These are phyloP conservation scores for Astyanax mexicanus DNA, from an alignment of 2,797 vertebrate genomes.

Conservation along the genomic window DNA sequence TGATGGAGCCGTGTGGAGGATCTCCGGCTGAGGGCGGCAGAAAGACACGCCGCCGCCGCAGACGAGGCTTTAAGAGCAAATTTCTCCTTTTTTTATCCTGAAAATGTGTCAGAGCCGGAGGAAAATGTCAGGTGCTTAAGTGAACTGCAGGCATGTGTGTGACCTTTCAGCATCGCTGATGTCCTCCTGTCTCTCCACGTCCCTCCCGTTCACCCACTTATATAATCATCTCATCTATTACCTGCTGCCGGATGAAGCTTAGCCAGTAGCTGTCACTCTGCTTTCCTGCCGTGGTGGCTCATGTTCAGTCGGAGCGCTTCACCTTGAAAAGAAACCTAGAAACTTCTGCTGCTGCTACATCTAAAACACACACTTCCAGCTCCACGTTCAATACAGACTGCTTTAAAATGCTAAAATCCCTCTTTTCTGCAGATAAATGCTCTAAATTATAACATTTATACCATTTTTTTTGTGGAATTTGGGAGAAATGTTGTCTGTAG, in stretches of 20 bases:
- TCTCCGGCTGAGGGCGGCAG: conserved; percentile 7
- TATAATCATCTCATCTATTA: conserved; percentile 26
- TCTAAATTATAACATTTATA: too few species aligned
- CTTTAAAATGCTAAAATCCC: too few species aligned
- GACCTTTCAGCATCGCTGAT: conserved; percentile 4
- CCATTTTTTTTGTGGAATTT: too few species aligned
- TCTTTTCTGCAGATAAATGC: too few species aligned
- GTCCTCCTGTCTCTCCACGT: conserved; percentile 3
- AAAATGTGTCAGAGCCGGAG: neutral
- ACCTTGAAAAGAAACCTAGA: neutral
- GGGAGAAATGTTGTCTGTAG: too few species aligned
- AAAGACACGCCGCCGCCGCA: neutral
- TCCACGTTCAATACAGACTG: neutral
- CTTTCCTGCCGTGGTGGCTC: neutral
- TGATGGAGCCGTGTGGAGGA: conserved; percentile 28
- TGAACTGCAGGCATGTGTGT: neutral
- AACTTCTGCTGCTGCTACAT: too few species aligned
- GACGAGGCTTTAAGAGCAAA: conserved; percentile 28
- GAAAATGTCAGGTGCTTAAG: conserved; percentile 36
- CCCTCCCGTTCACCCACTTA: conserved; percentile 24
- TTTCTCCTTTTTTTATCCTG: conserved; percentile 31
- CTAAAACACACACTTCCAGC: neutral
- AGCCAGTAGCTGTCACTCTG: neutral
- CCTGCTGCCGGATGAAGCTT: conserved; percentile 1
- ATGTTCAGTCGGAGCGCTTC: neutral